phyloP scores from a whole-genome alignment of 1,140 invertebrate species.

The Nylanderia fulva region DNA sequence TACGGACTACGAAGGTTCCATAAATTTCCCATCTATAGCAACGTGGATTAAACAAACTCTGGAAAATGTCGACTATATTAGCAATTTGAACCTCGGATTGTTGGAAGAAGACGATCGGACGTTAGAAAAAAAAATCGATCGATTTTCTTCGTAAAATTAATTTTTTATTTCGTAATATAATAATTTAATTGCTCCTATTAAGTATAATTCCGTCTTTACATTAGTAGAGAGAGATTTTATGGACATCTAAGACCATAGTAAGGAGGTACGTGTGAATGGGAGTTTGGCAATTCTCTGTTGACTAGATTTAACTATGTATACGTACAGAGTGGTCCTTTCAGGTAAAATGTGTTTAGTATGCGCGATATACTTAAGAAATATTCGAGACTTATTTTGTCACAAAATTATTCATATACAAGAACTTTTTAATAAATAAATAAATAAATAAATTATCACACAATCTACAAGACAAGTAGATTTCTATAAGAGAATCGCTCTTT shows the following conservation, averaged over 20 bases:
- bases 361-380: constrained; percentile 19
- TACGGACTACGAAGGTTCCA: constrained; percentile 19
- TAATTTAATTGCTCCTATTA: constrained; percentile 11
- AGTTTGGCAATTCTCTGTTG: constrained; percentile 60
- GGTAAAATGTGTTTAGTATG: constrained; percentile 48
- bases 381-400: constrained; percentile 5
- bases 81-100: not conserved
- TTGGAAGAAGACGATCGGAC: not conserved
- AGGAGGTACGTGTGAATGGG: constrained; percentile 46
- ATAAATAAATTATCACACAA: constrained; percentile 41
- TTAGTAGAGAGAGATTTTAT: constrained; percentile 7
- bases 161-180: not conserved
- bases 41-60: constrained; percentile 2
- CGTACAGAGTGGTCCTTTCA: constrained; percentile 75
- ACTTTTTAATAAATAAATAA: constrained; percentile 32
- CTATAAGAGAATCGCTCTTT: not conserved
- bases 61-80: not conserved
- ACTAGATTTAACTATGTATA: constrained; percentile 74
- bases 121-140: not conserved
- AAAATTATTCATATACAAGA: not conserved
- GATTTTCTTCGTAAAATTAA: not conserved
- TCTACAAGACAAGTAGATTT: constrained; percentile 38
- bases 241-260: not conserved
- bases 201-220: not conserved
- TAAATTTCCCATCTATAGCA: constrained; percentile 33